Percentiles rank a stretch among this genome's conserved stretches.
These are phyloP conservation scores for Taenioides sp. DNA, from an alignment of 2,797 vertebrate genomes.

Conservation along the genomic window DNA sequence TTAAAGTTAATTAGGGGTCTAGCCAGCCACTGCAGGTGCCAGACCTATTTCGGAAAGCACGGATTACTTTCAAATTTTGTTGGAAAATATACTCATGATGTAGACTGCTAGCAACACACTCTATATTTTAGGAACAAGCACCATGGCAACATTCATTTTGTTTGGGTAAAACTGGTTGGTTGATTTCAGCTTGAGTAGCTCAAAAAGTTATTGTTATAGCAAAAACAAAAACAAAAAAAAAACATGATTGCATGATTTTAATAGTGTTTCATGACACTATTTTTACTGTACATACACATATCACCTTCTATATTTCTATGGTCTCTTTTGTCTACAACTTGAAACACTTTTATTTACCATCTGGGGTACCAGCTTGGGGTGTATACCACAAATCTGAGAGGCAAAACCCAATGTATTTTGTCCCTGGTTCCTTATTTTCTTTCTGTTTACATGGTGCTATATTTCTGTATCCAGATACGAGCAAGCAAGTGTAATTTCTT, in stretches of 20 bases:
- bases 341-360: too few species aligned
- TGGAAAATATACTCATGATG: neutral
- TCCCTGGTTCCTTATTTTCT: neutral
- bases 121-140: neutral
- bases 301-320: too few species aligned
- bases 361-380: too few species aligned
- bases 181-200: too few species aligned
- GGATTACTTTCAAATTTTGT: slow-evolving; percentile 25
- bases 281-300: too few species aligned
- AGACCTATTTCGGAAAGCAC: slow-evolving; percentile 14
- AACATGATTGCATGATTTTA: too few species aligned
- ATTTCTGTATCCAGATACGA: slow-evolving; percentile 59
- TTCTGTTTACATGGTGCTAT: slow-evolving; percentile 13
- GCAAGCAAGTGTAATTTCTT: slow-evolving; percentile 56
- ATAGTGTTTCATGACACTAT: too few species aligned
- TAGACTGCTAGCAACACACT: neutral
- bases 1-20: slow-evolving; percentile 62
- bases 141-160: neutral
- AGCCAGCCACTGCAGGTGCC: slow-evolving; percentile 44
- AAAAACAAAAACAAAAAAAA: too few species aligned
- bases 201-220: too few species aligned
- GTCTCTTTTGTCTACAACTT: too few species aligned
- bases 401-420: too few species aligned
- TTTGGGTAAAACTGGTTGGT: neutral
- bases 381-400: too few species aligned